These are phyloP conservation scores for Pseudopodoces humilis DNA, from an alignment of 2,113 vertebrate species.

Conservation along the genomic window DNA sequence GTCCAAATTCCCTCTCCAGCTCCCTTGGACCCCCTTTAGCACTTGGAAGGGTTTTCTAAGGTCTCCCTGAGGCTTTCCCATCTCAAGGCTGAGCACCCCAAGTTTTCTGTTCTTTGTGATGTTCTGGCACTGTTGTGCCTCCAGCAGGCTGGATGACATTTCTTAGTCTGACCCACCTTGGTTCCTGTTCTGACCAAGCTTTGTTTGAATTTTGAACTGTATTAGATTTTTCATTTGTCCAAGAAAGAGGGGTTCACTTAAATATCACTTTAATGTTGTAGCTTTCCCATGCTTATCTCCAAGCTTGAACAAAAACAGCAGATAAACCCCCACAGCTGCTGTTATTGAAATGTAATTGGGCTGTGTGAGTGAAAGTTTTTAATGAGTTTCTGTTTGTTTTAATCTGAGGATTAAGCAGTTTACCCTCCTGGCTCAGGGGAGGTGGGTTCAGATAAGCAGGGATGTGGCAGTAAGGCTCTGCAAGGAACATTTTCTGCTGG, in stretches of 20 bases:
- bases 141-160: not conserved
- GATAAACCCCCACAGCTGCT: not conserved
- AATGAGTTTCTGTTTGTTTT: conserved; percentile 5
- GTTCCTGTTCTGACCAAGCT: not conserved
- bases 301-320: not conserved
- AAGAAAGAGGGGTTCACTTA: not conserved
- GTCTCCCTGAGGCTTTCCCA: not conserved
- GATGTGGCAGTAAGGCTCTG: not conserved
- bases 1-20: not conserved
- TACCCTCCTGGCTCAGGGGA: not conserved
- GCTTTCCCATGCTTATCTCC: not conserved
- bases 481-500: not conserved
- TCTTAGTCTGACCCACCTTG: not conserved
- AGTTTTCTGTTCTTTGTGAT: not conserved
- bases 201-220: not conserved
- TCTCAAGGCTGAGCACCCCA: not conserved
- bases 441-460: not conserved
- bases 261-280: not conserved
- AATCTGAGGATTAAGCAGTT: not conserved
- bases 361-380: not conserved
- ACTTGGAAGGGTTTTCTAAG: not conserved
- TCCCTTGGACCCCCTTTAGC: not conserved
- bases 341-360: not conserved
- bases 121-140: not conserved
- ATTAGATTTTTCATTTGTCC: not conserved